Percentiles rank a stretch among this genome's conserved stretches.
phyloP scores from a whole-genome alignment of 2,113 vertebrate genomes.

The Cyphomyrus discorhynchus region DNA sequence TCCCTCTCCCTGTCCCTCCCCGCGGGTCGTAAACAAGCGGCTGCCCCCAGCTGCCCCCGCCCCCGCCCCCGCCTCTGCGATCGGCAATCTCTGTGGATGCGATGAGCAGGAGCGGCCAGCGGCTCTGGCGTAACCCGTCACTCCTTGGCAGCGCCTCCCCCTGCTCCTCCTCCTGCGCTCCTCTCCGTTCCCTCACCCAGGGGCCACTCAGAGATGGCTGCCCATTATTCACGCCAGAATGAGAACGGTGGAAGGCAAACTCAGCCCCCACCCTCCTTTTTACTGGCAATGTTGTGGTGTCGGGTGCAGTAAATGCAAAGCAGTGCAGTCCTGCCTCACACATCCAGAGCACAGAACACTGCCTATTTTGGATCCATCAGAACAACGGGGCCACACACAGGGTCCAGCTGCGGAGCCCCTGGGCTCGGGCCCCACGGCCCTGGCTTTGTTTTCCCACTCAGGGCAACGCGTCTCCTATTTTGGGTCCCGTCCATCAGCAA shows the following conservation, averaged over 20 bases:
- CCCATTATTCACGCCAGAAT: slow-evolving; percentile 19
- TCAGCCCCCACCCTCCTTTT: not conserved
- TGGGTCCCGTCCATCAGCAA: not conserved
- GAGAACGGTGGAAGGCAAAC: not conserved
- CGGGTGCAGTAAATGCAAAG: not conserved
- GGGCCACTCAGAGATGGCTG: not conserved
- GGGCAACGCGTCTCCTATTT: not conserved
- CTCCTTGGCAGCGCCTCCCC: not conserved
- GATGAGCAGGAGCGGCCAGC: not conserved
- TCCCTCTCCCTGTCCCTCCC: not conserved
- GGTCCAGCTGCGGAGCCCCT: not conserved
- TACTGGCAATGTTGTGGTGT: not conserved
- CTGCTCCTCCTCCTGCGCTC: not conserved
- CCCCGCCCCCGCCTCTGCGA: not conserved
- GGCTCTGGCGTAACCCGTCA: not conserved
- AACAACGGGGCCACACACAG: not conserved
- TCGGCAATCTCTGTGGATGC: not conserved
- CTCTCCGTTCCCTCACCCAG: not conserved
- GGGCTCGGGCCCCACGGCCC: not conserved
- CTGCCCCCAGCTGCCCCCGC: not conserved
- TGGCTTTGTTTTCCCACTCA: not conserved
- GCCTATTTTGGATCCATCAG: not conserved
- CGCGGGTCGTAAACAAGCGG: not conserved
- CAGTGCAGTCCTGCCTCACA: not conserved
- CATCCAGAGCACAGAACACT: not conserved